phyloP scores from a whole-genome alignment of 2,797 vertebrate genomes.

The Lagocephalus sceleratus region DNA sequence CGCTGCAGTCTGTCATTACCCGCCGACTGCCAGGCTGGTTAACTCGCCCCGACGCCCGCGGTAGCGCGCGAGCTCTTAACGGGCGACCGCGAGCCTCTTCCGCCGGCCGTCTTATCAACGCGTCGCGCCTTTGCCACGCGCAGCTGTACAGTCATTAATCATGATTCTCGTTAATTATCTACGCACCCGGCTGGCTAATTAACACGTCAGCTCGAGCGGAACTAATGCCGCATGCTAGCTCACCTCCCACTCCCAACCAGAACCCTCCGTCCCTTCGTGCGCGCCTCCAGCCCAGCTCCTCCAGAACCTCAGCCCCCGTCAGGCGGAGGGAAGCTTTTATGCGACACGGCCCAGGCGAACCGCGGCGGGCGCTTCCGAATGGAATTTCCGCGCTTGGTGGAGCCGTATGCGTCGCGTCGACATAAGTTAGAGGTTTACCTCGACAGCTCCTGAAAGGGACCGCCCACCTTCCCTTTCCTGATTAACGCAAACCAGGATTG shows the following conservation, averaged over 20 bases:
- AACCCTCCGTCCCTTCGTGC: constrained; percentile 21
- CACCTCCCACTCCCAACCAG: constrained; percentile 58
- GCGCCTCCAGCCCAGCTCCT: constrained; percentile 18
- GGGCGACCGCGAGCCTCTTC: constrained; percentile 29
- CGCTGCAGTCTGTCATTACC: constrained; percentile 70
- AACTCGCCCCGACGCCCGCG: constrained; percentile 53
- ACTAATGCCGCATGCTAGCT: constrained; percentile 71
- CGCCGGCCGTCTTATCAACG: constrained; percentile 56
- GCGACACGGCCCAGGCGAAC: constrained; percentile 13
- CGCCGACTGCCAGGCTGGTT: constrained; percentile 52
- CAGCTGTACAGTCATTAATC: constrained; percentile 76
- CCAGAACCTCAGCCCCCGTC: constrained; percentile 31
- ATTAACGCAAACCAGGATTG: too few relatives aligned
- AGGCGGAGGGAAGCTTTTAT: constrained; percentile 13
- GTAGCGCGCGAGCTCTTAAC: constrained; percentile 8
- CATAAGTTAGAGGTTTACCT: constrained; percentile 4
- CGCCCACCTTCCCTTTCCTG: too few relatives aligned
- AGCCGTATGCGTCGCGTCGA: constrained; percentile 3
- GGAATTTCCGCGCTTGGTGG: background rate
- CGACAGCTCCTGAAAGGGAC: too few relatives aligned
- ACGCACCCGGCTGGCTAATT: constrained; percentile 74
- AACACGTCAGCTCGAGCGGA: constrained; percentile 79
- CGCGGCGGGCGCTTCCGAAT: constrained; percentile 9
- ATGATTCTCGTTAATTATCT: constrained; percentile 80
- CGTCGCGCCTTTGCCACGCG: constrained; percentile 60